phyloP scores from a whole-genome alignment of 2,797 vertebrate species.

The Intellagama lesueurii region DNA sequence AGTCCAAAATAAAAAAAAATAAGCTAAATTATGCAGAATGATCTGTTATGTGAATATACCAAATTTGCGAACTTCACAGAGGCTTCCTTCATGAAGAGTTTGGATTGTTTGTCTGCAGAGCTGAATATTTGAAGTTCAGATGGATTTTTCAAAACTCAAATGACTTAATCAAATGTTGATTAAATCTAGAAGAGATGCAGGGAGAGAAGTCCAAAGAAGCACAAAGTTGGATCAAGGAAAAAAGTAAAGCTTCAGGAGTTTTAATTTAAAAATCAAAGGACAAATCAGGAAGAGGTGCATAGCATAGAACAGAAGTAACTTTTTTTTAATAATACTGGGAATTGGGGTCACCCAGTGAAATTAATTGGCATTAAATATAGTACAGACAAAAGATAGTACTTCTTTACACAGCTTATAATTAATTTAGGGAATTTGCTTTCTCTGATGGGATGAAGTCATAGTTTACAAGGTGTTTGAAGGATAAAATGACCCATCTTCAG shows the following conservation, averaged over 20 bases:
- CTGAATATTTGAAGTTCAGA: background rate
- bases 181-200: background rate
- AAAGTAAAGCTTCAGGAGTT: background rate
- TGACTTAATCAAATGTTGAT: background rate
- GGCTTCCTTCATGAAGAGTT: background rate
- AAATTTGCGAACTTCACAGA: background rate
- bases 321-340: background rate
- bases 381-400: background rate
- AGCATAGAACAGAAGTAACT: background rate
- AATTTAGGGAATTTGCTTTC: background rate
- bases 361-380: background rate
- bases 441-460: background rate
- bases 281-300: no score
- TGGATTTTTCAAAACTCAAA: background rate
- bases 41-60: background rate
- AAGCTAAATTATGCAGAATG: background rate
- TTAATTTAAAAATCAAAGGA: background rate
- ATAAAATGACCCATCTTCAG: background rate
- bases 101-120: background rate
- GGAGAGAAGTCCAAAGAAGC: background rate
- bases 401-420: background rate
- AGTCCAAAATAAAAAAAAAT: background rate
- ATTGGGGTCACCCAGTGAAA: background rate
- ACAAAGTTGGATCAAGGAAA: background rate
- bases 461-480: background rate